Evolutionary conservation across 2,888 invertebrate species (phyloP).

Genomic region (Tethea ocularis): DNA sequence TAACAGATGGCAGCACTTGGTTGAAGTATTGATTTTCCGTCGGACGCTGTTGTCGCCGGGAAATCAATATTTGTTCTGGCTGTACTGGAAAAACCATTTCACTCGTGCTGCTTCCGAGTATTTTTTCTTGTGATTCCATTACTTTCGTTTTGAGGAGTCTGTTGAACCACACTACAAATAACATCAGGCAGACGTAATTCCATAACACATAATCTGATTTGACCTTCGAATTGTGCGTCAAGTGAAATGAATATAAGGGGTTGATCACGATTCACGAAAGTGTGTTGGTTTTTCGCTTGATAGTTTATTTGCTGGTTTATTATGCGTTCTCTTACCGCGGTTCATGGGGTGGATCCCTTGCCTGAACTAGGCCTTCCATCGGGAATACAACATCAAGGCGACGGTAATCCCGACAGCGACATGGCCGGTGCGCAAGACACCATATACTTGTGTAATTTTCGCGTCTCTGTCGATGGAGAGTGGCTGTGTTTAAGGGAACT

Average conservation of each 20-base stretch:
- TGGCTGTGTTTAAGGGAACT: conserved; percentile 98
- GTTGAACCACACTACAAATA: conserved; percentile 2
- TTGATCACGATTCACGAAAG: conserved; percentile 67
- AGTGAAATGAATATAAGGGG: conserved; percentile 59
- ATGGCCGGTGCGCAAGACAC: conserved; percentile 97
- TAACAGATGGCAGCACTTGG: conserved; percentile 64
- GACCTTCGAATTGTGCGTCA: conserved; percentile 40
- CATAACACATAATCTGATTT: conserved; percentile 18
- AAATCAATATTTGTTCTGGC: conserved; percentile 75
- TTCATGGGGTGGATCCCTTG: conserved; percentile 77
- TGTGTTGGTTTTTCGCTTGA: conserved; percentile 70
- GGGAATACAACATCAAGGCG: conserved; percentile 58
- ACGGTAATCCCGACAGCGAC: conserved; percentile 78
- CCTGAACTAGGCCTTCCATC: conserved; percentile 70
- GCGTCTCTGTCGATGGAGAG: conserved; percentile 98
- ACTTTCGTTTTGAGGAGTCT: background rate
- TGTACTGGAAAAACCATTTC: conserved; percentile 61
- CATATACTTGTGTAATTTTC: conserved; percentile 98
- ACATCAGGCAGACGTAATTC: conserved; percentile 11
- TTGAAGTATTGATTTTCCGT: conserved; percentile 70
- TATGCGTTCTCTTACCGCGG: conserved; percentile 78
- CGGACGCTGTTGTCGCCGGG: conserved; percentile 41
- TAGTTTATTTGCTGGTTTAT: conserved; percentile 77
- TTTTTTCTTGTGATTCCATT: conserved; percentile 27
- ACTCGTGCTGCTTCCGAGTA: conserved; percentile 40